Evolutionary conservation across 2,113 vertebrate genomes (phyloP).

Genomic region (Ciconia boyciana): DNA sequence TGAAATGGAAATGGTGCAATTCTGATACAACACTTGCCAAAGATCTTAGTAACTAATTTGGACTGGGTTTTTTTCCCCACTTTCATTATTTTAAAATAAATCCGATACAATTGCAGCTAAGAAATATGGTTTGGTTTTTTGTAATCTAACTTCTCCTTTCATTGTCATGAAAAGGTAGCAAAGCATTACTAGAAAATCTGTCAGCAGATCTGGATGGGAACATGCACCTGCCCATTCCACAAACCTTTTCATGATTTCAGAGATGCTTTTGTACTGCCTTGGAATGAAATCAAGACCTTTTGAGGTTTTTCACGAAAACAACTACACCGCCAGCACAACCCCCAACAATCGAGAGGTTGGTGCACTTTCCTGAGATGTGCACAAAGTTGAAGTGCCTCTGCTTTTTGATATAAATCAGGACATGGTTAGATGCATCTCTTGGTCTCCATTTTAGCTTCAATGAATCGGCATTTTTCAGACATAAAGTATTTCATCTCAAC

Average conservation of each 20-base stretch:
- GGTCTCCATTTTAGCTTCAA: background rate
- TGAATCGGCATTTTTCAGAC: background rate
- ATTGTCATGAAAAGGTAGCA: background rate
- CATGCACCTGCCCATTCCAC: background rate
- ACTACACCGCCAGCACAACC: background rate
- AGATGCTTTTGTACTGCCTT: background rate
- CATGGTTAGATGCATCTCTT: background rate
- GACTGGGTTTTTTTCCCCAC: fast-evolving
- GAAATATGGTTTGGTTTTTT: background rate
- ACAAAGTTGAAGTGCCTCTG: background rate
- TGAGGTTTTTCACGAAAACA: background rate
- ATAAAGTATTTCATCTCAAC: background rate
- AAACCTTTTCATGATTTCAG: background rate
- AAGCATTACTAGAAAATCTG: background rate
- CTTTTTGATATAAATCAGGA: background rate
- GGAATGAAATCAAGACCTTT: background rate
- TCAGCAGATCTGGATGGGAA: background rate
- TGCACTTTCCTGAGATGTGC: background rate
- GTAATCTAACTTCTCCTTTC: background rate
- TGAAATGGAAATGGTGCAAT: background rate
- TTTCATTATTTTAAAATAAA: background rate
- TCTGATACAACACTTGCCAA: background rate
- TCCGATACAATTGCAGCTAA: background rate
- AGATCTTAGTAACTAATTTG: background rate
- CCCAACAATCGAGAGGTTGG: background rate